Conservation (phyloP, 2,797 vertebrate genomes). For the Rhynchotus rufescens region DNA sequence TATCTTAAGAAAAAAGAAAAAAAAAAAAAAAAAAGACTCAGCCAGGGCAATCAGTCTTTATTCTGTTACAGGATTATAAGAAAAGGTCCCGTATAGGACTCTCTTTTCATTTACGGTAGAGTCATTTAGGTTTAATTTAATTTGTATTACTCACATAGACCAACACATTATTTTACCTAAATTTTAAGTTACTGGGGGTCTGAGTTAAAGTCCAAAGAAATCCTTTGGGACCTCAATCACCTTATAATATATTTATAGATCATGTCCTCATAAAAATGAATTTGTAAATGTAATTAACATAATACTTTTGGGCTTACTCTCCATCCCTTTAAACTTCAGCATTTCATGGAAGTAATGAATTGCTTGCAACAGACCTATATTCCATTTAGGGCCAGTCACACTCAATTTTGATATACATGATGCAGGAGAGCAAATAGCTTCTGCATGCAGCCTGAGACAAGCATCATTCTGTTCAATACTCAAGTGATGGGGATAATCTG, state of each 20-base stretch:
- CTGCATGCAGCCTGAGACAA: not conserved
- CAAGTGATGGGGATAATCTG: not conserved
- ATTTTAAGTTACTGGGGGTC: not conserved
- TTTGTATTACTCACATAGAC: not conserved
- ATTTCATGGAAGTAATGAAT: not conserved
- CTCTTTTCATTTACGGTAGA: not conserved
- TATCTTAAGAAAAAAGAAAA: not conserved
- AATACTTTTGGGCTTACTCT: not conserved
- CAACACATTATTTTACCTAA: not conserved
- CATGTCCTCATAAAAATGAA: not conserved
- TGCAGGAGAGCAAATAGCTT: not conserved
- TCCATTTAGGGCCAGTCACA: not conserved
- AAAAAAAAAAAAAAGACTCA: not conserved
- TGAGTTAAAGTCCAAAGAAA: not conserved
- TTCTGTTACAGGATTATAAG: not conserved
- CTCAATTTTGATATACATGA: slow-evolving; percentile 1
- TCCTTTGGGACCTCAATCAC: not conserved
- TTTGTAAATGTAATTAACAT: slow-evolving; percentile 11
- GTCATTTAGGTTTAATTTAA: not conserved
- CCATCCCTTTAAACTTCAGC: not conserved
- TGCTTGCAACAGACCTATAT: not conserved
- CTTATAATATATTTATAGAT: not conserved
- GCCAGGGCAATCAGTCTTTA: not conserved
- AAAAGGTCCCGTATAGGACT: not conserved
- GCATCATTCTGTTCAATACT: not conserved